Conservation (phyloP, 2,888 invertebrate genomes). For the Hirtodrosophila duncani region DNA sequence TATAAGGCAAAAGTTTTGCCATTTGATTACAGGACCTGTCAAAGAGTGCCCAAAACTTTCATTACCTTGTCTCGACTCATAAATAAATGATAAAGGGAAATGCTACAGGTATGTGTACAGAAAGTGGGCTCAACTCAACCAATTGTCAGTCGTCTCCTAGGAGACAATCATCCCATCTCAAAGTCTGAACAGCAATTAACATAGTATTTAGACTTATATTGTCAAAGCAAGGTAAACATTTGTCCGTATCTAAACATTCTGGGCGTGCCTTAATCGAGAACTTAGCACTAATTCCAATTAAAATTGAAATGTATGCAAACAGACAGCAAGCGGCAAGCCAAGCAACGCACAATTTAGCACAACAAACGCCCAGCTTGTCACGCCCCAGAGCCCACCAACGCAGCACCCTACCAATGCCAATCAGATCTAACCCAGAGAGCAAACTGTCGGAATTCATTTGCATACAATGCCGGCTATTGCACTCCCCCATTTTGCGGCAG, state of each 20-base stretch:
- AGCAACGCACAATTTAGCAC: slow-evolving; percentile 56
- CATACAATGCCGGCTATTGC: slow-evolving; percentile 37
- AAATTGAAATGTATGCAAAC: slow-evolving; percentile 49
- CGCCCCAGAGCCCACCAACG: neutral
- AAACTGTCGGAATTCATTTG: slow-evolving; percentile 55
- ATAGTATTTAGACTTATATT: neutral
- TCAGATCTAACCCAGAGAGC: too few relatives aligned
- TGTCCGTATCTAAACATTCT: slow-evolving; percentile 22
- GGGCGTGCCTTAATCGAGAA: slow-evolving; percentile 49
- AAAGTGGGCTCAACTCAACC: neutral
- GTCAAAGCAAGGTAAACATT: slow-evolving; percentile 30
- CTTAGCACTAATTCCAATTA: slow-evolving; percentile 69
- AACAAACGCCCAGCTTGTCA: slow-evolving; percentile 25
- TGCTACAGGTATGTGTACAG: slow-evolving; percentile 8
- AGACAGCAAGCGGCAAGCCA: slow-evolving; percentile 17
- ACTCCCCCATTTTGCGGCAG: neutral
- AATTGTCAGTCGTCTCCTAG: slow-evolving; percentile 1
- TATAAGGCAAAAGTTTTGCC: slow-evolving; percentile 46
- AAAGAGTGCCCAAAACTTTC: slow-evolving; percentile 31
- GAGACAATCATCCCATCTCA: slow-evolving; percentile 7
- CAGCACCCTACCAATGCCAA: slow-evolving; percentile 1
- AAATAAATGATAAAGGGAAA: slow-evolving; percentile 49
- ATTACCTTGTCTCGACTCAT: slow-evolving; percentile 29
- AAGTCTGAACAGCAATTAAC: slow-evolving; percentile 11
- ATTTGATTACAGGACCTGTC: slow-evolving; percentile 38